A percentile compares a stretch with the other conserved stretches of the same genome.
Conservation (phyloP, 2,888 invertebrate genomes). For the Arge pagana region DNA sequence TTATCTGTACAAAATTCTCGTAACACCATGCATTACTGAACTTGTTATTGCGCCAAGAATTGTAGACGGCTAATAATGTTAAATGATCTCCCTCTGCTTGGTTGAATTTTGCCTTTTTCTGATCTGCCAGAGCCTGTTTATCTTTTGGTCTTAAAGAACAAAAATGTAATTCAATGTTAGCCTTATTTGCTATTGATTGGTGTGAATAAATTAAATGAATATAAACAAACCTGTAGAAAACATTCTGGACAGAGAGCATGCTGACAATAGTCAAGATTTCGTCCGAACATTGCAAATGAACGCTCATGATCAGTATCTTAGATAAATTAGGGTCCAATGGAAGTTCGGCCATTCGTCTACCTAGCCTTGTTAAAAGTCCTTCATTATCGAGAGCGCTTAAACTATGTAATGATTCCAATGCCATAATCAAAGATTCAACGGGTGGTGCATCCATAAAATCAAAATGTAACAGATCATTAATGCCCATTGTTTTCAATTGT, state of each 20-base stretch:
- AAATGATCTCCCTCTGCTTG: conserved; percentile 98
- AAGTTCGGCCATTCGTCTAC: conserved; percentile 97
- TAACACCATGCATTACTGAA: conserved; percentile 99
- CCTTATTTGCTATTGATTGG: conserved; percentile 1
- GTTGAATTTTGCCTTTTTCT: conserved; percentile 99
- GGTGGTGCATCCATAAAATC: conserved; percentile 99
- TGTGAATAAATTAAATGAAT: conserved; percentile 4
- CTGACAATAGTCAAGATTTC: conserved; percentile 98
- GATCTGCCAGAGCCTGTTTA: conserved; percentile 95
- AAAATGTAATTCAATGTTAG: conserved; percentile 7
- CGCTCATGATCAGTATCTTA: conserved; percentile 99
- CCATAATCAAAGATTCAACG: conserved; percentile 96
- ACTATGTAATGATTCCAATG: conserved; percentile 95
- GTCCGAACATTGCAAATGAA: conserved; percentile 95
- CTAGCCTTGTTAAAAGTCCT: conserved; percentile 81
- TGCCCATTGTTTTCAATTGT: conserved; percentile 99
- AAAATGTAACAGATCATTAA: conserved; percentile 96
- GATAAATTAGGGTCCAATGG: conserved; percentile 97
- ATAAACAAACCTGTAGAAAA: conserved; percentile 74
- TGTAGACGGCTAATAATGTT: conserved; percentile 96
- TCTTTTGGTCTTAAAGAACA: conserved; percentile 76
- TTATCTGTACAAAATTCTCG: conserved; percentile 97
- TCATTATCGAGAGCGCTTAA: conserved; percentile 96
- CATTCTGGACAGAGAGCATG: conserved; percentile 98
- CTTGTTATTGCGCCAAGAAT: conserved; percentile 99